Evolutionary conservation across 2,797 vertebrate genomes (phyloP).

Genomic region (Sebastes flavidus): DNA sequence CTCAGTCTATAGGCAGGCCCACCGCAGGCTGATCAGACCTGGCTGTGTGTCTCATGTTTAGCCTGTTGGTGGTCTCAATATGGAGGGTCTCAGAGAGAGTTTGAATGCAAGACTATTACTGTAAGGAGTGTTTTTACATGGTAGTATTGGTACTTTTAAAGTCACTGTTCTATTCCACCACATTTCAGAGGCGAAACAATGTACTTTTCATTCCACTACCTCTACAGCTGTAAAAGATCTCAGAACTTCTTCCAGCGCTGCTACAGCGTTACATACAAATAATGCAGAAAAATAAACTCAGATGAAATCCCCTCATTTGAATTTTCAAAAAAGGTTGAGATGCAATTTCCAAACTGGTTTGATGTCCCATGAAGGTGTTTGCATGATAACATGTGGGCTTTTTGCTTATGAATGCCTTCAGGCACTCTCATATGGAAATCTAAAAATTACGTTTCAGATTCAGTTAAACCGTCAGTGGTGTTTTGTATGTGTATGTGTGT

Average conservation of each 20-base stretch:
- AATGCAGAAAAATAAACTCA: too few relatives aligned
- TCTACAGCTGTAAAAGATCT: neutral
- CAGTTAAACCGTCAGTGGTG: conserved; percentile 67
- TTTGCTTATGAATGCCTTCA: conserved; percentile 65
- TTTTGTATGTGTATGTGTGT: conserved; percentile 5
- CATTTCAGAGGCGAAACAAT: neutral
- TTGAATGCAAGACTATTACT: too few relatives aligned
- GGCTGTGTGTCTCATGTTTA: too few relatives aligned
- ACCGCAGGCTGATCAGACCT: too few relatives aligned
- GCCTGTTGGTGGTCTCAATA: too few relatives aligned
- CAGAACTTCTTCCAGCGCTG: neutral
- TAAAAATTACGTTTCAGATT: conserved; percentile 52
- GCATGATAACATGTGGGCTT: conserved; percentile 40
- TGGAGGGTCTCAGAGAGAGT: too few relatives aligned
- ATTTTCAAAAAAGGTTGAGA: neutral
- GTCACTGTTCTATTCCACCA: neutral
- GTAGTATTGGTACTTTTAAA: neutral
- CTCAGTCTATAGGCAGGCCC: too few relatives aligned
- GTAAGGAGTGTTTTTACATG: neutral
- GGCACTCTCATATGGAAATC: conserved; percentile 66
- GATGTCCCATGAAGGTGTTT: conserved; percentile 41
- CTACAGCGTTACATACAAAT: neutral
- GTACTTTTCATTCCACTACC: neutral
- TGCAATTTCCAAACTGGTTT: conserved; percentile 12
- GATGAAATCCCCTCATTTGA: neutral